phyloP scores from a whole-genome alignment of 2,797 vertebrate genomes.

The Psittacula echo region DNA sequence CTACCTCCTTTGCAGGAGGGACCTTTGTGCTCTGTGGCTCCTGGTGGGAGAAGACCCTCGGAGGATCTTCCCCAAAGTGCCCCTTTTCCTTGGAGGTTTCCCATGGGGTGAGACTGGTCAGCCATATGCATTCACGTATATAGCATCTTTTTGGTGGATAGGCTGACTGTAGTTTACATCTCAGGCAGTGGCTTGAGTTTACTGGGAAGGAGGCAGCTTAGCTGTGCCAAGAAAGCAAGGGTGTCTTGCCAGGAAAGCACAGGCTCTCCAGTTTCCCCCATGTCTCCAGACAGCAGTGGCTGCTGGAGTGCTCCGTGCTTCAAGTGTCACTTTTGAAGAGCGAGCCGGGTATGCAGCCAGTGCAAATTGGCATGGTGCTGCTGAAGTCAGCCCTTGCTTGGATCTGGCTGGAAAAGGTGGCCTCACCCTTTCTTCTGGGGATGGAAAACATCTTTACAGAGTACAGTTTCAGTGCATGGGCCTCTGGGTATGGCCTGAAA shows the following conservation, averaged over 20 bases:
- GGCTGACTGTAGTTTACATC: background rate
- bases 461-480: background rate
- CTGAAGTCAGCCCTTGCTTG: background rate
- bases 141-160: background rate
- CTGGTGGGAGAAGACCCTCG: background rate
- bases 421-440: background rate
- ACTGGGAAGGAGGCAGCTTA: background rate
- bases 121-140: no score
- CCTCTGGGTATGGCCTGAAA: background rate
- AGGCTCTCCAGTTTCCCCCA: rapidly evolving
- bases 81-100: background rate
- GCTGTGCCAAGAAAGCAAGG: background rate
- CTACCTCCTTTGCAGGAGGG: background rate
- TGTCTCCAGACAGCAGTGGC: background rate
- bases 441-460: background rate
- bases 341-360: rapidly evolving
- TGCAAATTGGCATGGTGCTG: rapidly evolving
- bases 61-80: background rate
- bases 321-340: rapidly evolving
- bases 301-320: background rate
- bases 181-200: background rate
- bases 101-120: background rate
- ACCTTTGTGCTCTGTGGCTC: background rate
- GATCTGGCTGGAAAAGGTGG: background rate
- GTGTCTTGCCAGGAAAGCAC: background rate